Evolutionary conservation across 2,113 vertebrate species (phyloP).

Genomic region (Thunnus maccoyii): DNA sequence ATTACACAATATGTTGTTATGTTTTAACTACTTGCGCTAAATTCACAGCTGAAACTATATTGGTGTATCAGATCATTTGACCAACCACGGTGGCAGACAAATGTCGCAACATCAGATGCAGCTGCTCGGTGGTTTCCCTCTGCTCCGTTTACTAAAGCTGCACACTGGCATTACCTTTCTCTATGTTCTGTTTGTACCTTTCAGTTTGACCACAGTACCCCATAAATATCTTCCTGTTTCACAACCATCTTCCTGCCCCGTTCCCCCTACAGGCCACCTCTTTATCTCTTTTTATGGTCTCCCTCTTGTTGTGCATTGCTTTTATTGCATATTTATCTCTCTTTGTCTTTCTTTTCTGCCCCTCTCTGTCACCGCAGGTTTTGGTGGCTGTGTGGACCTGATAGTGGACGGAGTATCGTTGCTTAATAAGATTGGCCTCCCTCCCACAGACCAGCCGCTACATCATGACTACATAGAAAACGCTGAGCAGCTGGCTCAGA

Average conservation of each 20-base stretch:
- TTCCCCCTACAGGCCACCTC: neutral
- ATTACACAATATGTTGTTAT: no score
- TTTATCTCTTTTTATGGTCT: neutral
- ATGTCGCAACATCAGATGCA: conserved; percentile 8
- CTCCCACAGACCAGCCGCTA: conserved; percentile 77
- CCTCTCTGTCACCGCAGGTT: conserved; percentile 75
- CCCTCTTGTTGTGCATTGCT: no score
- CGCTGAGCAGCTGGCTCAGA: conserved; percentile 84
- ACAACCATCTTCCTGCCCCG: no score
- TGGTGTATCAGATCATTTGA: neutral
- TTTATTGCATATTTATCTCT: neutral
- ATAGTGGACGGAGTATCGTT: conserved; percentile 85
- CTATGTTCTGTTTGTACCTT: neutral
- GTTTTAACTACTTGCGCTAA: no score
- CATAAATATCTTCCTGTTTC: neutral
- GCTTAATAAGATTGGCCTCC: conserved; percentile 85
- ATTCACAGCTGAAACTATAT: conserved; percentile 5
- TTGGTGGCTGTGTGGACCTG: conserved; percentile 89
- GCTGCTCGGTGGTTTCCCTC: conserved; percentile 2
- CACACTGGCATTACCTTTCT: neutral
- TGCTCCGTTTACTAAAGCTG: neutral
- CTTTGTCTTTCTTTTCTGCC: conserved; percentile 1
- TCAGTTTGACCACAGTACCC: neutral
- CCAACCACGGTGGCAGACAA: neutral
- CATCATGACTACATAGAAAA: conserved; percentile 87